These are phyloP conservation scores for Hirtodrosophila duncani DNA, from an alignment of 2,888 invertebrate genomes.

Conservation along the genomic window DNA sequence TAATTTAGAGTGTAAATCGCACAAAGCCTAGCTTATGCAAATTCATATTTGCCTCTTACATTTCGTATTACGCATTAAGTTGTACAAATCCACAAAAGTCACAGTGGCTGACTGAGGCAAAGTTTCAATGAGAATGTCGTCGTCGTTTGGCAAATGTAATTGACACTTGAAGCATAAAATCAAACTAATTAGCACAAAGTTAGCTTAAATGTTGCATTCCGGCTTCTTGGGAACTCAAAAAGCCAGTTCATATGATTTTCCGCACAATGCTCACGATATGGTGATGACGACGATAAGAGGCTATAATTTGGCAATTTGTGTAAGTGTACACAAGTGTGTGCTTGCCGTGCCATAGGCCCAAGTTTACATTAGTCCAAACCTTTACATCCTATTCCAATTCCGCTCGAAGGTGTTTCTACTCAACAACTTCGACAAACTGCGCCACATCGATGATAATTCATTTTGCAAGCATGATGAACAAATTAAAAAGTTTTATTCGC, in stretches of 20 bases:
- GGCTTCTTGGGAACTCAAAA: slow-evolving; percentile 4
- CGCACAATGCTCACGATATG: slow-evolving; percentile 35
- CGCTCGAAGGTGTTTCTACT: too few relatives aligned
- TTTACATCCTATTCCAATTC: too few relatives aligned
- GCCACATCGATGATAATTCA: slow-evolving; percentile 37
- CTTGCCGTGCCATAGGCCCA: slow-evolving; percentile 5
- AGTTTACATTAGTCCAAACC: too few relatives aligned
- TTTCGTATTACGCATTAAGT: neutral
- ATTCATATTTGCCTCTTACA: too few relatives aligned
- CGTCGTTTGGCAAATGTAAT: slow-evolving; percentile 28
- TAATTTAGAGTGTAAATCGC: too few relatives aligned
- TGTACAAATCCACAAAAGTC: slow-evolving; percentile 8
- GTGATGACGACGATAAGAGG: neutral
- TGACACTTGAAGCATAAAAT: slow-evolving; percentile 41
- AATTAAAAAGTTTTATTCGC: slow-evolving; percentile 42
- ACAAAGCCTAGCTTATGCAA: too few relatives aligned
- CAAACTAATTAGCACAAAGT: slow-evolving; percentile 52
- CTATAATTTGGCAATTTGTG: slow-evolving; percentile 9
- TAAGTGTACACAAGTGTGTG: slow-evolving; percentile 13
- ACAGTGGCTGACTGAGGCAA: slow-evolving; percentile 10
- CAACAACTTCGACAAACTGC: too few relatives aligned
- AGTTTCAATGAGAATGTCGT: slow-evolving; percentile 55
- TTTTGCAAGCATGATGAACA: slow-evolving; percentile 37
- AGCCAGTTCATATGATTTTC: slow-evolving; percentile 29
- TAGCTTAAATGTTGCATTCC: slow-evolving; percentile 28